A percentile compares a stretch with the other conserved stretches of the same genome.
Evolutionary conservation across 2,113 vertebrate species (phyloP).

Genomic region (Cariama cristata): DNA sequence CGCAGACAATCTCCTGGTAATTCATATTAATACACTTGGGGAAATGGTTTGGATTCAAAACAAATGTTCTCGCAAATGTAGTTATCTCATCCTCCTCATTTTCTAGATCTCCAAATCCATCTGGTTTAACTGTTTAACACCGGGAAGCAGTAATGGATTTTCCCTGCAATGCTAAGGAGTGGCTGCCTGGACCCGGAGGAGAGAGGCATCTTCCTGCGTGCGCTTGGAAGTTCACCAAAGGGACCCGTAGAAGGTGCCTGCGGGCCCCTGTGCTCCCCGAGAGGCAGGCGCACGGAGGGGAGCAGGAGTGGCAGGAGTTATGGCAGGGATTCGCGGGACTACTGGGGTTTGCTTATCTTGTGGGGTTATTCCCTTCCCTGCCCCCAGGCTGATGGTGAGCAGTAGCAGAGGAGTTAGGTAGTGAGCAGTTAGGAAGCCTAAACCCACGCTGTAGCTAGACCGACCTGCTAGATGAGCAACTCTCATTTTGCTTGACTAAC

Average conservation of each 20-base stretch:
- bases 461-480: not conserved
- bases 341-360: not conserved
- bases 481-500: not conserved
- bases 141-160: not conserved
- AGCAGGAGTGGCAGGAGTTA: not conserved
- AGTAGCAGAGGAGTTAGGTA: not conserved
- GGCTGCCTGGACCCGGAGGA: not conserved
- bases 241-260: not conserved
- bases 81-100: slow-evolving; percentile 49
- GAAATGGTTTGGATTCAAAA: slow-evolving; percentile 66
- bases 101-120: slow-evolving; percentile 25
- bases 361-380: not conserved
- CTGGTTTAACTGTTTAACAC: slow-evolving; percentile 53
- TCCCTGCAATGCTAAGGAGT: not conserved
- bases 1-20: slow-evolving; percentile 59
- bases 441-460: accelerated
- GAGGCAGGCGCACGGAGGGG: accelerated
- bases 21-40: slow-evolving; percentile 56
- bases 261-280: accelerated
- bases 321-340: not conserved
- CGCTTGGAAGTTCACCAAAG: not conserved
- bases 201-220: not conserved
- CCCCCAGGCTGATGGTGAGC: not conserved
- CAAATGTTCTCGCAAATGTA: slow-evolving; percentile 56
- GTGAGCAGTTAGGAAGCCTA: not conserved